These are phyloP conservation scores for Gortyna flavago DNA, from an alignment of 2,888 invertebrate species.

Conservation along the genomic window DNA sequence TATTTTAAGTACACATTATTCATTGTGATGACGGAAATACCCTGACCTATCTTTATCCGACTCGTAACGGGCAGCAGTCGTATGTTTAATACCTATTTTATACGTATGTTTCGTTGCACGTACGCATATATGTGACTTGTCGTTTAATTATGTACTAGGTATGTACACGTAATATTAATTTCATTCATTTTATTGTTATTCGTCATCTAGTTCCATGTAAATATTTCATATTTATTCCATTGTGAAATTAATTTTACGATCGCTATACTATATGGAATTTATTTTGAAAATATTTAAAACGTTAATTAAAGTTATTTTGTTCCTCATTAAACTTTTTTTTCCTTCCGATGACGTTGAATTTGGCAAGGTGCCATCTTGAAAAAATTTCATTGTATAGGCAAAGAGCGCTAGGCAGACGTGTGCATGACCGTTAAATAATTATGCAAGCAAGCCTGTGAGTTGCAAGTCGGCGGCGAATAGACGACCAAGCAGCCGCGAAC, in stretches of 20 bases:
- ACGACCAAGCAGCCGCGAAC: constrained; percentile 74
- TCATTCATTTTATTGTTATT: background rate
- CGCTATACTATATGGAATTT: background rate
- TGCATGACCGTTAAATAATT: constrained; percentile 80
- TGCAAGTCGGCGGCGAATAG: constrained; percentile 73
- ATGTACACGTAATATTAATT: constrained; percentile 24
- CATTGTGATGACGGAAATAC: constrained; percentile 57
- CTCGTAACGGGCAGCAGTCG: constrained; percentile 28
- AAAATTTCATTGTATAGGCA: constrained; percentile 29
- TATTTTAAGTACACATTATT: constrained; percentile 54
- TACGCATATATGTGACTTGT: background rate
- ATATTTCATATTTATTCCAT: constrained; percentile 4
- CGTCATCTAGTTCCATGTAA: background rate
- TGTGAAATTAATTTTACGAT: background rate
- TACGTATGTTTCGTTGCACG: constrained; percentile 21
- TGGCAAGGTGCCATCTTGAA: constrained; percentile 31
- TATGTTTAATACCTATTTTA: constrained; percentile 8
- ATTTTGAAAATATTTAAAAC: background rate
- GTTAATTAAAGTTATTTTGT: background rate
- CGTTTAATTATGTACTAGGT: background rate
- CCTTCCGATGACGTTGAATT: background rate
- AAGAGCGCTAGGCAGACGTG: constrained; percentile 44
- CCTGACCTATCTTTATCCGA: constrained; percentile 63
- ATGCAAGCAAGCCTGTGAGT: constrained; percentile 81
- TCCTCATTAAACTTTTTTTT: background rate